phyloP scores from a whole-genome alignment of 2,888 invertebrate genomes.

The Amiota communis region DNA sequence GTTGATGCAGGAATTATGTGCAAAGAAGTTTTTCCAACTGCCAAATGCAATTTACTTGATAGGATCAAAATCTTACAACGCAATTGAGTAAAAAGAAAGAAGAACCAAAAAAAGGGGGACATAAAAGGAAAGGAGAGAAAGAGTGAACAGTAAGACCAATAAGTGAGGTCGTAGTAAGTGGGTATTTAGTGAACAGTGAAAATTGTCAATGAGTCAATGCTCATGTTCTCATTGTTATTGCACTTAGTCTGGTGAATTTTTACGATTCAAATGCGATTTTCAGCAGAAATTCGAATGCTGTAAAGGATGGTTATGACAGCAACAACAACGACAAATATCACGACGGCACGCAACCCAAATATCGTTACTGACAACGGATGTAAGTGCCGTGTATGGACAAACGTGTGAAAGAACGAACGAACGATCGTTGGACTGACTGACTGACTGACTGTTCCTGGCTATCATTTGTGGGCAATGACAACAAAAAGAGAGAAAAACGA shows the following conservation, averaged over 20 bases:
- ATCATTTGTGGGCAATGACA: conserved; percentile 37
- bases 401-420: not conserved
- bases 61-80: conserved; percentile 68
- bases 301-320: conserved; percentile 7
- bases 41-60: conserved; percentile 72
- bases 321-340: not conserved
- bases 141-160: not conserved
- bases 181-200: not conserved
- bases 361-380: too few relatives aligned
- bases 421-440: not conserved
- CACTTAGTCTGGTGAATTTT: conserved; percentile 52
- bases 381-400: not conserved
- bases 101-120: not conserved
- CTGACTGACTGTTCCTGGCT: not conserved
- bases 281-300: conserved; percentile 62
- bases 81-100: not conserved
- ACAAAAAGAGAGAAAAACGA: not conserved
- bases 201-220: conserved; percentile 13
- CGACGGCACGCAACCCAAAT: conserved; percentile 20
- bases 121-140: not conserved
- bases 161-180: not conserved
- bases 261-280: conserved; percentile 67
- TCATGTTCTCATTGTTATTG: conserved; percentile 3
- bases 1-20: conserved; percentile 34
- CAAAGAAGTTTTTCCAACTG: conserved; percentile 65